A percentile compares a stretch with the other conserved stretches of the same genome.
Conservation (phyloP, 2,888 invertebrate genomes). For the Tipula lateralis region DNA sequence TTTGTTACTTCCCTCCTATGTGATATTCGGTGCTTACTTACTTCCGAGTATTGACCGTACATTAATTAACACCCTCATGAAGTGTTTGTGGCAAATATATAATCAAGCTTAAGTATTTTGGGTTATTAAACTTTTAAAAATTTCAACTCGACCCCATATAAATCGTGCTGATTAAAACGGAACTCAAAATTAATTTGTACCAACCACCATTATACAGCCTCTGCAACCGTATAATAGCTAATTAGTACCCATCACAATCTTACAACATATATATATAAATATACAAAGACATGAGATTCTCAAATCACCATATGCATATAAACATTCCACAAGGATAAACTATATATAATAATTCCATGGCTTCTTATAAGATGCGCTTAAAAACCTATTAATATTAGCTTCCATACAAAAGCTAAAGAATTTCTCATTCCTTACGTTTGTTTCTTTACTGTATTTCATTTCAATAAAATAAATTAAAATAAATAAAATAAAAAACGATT, state of each 20-base stretch:
- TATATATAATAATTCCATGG: conserved; percentile 8
- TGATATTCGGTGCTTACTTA: no score
- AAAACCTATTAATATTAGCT: neutral
- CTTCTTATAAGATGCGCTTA: conserved; percentile 24
- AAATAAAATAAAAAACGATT: conserved; percentile 27
- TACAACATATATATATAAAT: neutral
- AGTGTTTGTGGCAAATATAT: no score
- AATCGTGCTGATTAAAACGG: neutral
- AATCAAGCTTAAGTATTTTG: neutral
- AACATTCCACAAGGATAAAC: neutral
- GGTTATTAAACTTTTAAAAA: neutral
- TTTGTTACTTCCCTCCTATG: no score
- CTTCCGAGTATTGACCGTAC: no score
- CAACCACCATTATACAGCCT: neutral
- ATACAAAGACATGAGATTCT: neutral
- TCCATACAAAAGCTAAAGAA: neutral
- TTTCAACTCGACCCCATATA: neutral
- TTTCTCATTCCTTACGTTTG: neutral
- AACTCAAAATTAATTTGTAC: neutral
- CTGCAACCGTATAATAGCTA: neutral
- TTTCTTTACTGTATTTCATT: neutral
- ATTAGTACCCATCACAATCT: conserved; percentile 24
- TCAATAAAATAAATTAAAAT: neutral
- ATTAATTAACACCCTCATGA: no score
- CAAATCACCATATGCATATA: neutral